These are phyloP conservation scores for Etia nguti DNA, from an alignment of 2,113 vertebrate species.

Conservation along the genomic window DNA sequence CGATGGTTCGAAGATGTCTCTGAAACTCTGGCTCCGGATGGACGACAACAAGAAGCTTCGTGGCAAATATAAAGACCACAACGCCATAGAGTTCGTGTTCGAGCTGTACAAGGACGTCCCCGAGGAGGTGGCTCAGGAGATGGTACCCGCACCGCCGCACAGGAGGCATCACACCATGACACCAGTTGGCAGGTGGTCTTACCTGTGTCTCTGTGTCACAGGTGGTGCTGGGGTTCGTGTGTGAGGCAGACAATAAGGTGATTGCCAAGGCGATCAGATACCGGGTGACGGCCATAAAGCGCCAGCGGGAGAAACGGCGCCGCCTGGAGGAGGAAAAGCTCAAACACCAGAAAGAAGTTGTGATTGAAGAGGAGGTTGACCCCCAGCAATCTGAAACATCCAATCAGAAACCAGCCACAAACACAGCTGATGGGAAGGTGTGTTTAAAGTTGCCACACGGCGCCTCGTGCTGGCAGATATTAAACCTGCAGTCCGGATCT, in stretches of 20 bases:
- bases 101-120: slow-evolving; percentile 90
- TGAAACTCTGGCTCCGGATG: slow-evolving; percentile 94
- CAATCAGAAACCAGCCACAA: background rate
- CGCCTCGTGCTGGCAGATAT: background rate
- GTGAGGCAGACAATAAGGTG: slow-evolving; percentile 86
- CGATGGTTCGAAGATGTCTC: slow-evolving; percentile 62
- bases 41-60: slow-evolving; percentile 85
- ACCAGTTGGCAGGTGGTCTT: background rate
- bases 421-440: background rate
- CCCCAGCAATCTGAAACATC: background rate
- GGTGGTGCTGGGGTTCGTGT: slow-evolving; percentile 89
- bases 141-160: slow-evolving; percentile 67
- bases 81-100: slow-evolving; percentile 94
- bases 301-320: slow-evolving; percentile 81
- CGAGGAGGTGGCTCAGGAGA: slow-evolving; percentile 94
- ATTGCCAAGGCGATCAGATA: slow-evolving; percentile 88
- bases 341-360: slow-evolving; percentile 7
- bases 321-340: slow-evolving; percentile 47
- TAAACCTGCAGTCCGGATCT: too few relatives aligned
- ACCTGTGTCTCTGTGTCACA: slow-evolving; percentile 33
- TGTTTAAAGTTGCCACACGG: background rate
- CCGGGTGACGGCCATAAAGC: slow-evolving; percentile 80
- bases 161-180: background rate
- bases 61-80: slow-evolving; percentile 92
- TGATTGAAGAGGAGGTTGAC: slow-evolving; percentile 35